Evolutionary conservation across 2,113 vertebrate genomes (phyloP), one percentile per base, ranked within the genome.

Genomic region (Sebastes fasciatus): DNA sequence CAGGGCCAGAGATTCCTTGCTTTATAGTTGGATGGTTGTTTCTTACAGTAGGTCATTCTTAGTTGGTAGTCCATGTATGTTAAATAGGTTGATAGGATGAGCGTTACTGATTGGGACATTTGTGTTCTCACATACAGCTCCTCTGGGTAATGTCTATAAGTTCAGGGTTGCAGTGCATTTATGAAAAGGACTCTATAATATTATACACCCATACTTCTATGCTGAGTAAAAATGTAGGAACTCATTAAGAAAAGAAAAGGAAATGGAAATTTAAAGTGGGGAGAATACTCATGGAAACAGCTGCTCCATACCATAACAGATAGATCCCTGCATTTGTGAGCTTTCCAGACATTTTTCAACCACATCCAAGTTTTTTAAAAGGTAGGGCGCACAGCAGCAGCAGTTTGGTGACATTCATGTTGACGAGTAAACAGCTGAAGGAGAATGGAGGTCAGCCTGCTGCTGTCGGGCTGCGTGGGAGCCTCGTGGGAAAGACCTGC

Each of bases 391-490:
- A 4, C 58, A 64, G 13, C 46, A 70, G 58, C 10, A 63, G 67
- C 19, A 34, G 34, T 34, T 34, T 75, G 19, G 64, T 58, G 83
- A 77, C 74, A 85, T 86, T 72, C 9, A 61, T 73, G 60, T 55
- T 83, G 70, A 75, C 80, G 77, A 74, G 54, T 62, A 83, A 75
- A 86, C 55, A 72, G 51, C 60, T 70, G 75, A 76, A 76, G 82
- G 74, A 88, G 68, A 87, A 48, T 45, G 69, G 72, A 87, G 92
- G 84, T 89, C 88, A 85, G 42, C 49, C 48, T n/a, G 4, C 83
- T 34, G 34, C 34, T 34, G 34, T 34, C 34, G 34, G 34, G 34
- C 34, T 79, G 78, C 81, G 52, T 43, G 58, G 80, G 79, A 83
- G 69, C 77, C 86, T 86, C 52, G 12, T 81, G 85, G 87, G 83